phyloP scores from a whole-genome alignment of 2,888 invertebrate genomes.

The Julus scanicus region DNA sequence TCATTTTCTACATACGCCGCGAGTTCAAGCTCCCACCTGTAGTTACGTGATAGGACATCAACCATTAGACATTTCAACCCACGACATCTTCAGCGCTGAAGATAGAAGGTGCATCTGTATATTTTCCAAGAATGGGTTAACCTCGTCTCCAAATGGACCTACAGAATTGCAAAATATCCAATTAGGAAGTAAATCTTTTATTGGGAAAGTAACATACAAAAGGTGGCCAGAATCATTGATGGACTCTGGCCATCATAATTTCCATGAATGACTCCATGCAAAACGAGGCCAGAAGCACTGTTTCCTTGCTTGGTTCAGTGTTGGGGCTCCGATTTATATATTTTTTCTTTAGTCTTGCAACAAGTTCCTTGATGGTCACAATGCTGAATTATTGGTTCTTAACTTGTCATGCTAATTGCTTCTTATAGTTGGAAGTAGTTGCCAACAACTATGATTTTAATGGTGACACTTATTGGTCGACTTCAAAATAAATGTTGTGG shows the following conservation, averaged over 20 bases:
- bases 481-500: constrained; percentile 59
- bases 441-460: background rate
- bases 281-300: background rate
- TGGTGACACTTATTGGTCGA: constrained; percentile 52
- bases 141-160: background rate
- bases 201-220: too few species aligned
- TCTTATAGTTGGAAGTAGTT: background rate
- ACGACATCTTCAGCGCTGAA: background rate
- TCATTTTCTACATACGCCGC: constrained; percentile 82
- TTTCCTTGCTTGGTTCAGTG: constrained; percentile 14
- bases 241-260: too few species aligned
- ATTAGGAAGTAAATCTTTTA: background rate
- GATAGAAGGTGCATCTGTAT: background rate
- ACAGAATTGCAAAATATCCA: background rate
- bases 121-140: background rate
- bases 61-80: background rate
- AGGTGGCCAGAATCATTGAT: too few species aligned
- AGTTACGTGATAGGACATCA: constrained; percentile 16
- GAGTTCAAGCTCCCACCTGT: constrained; percentile 67
- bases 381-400: background rate
- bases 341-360: background rate
- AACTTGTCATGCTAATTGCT: constrained; percentile 36
- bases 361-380: constrained; percentile 46
- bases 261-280: background rate
- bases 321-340: background rate